These are phyloP conservation scores for Drosophila paramelanica DNA, from an alignment of 2,888 invertebrate species.

Conservation along the genomic window DNA sequence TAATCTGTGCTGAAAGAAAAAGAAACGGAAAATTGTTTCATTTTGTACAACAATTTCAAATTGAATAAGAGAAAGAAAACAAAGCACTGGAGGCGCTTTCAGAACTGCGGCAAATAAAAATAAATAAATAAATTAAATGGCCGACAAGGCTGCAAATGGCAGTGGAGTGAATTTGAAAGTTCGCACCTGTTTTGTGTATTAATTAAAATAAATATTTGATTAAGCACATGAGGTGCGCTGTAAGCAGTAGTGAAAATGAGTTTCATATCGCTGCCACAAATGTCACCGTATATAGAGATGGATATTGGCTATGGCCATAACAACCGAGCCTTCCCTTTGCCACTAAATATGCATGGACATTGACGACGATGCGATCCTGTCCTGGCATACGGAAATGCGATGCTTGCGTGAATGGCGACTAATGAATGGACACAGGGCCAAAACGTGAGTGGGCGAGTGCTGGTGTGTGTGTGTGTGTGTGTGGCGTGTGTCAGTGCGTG, in stretches of 20 bases:
- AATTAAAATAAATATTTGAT: conserved; percentile 68
- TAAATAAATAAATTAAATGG: conserved; percentile 55
- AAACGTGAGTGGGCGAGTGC: conserved; percentile 14
- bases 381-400: conserved; percentile 42
- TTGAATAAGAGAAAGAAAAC: conserved; percentile 7
- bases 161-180: conserved; percentile 55
- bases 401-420: conserved; percentile 57
- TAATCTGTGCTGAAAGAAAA: not conserved
- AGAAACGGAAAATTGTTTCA: conserved; percentile 9
- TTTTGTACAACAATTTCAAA: conserved; percentile 27
- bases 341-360: conserved; percentile 44
- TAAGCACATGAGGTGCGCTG: conserved; percentile 37
- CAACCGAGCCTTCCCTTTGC: conserved; percentile 19
- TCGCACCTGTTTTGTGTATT: conserved; percentile 64
- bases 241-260: conserved; percentile 46
- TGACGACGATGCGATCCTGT: conserved; percentile 14
- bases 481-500: conserved; percentile 6
- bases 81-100: conserved; percentile 16
- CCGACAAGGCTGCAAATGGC: conserved; percentile 22
- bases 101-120: conserved; percentile 48
- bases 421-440: conserved; percentile 63
- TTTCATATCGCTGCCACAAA: conserved; percentile 41
- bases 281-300: conserved; percentile 44
- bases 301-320: conserved; percentile 15
- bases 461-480: conserved; percentile 7